These are phyloP conservation scores for Hyles vespertilio DNA, from an alignment of 1,140 invertebrate species.

Conservation along the genomic window DNA sequence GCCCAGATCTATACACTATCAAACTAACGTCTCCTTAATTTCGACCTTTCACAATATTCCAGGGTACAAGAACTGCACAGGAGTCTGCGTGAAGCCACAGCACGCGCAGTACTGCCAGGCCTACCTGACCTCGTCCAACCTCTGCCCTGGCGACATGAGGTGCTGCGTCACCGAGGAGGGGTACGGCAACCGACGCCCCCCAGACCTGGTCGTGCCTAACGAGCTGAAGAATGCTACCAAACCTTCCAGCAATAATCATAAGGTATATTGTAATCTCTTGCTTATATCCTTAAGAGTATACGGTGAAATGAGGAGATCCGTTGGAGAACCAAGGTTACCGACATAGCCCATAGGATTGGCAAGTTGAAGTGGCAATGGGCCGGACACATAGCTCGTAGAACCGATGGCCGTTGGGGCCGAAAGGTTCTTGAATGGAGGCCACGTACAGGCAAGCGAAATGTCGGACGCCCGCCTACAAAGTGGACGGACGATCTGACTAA, in stretches of 20 bases:
- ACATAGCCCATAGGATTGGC: too few relatives aligned
- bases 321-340: too few relatives aligned
- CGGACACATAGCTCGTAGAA: too few relatives aligned
- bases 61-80: constrained; percentile 76
- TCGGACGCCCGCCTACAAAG: too few relatives aligned
- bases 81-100: constrained; percentile 87
- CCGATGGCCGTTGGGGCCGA: too few relatives aligned
- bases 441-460: too few relatives aligned
- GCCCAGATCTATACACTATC: too few relatives aligned
- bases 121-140: constrained; percentile 80
- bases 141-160: constrained; percentile 83
- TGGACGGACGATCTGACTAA: too few relatives aligned
- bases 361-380: too few relatives aligned
- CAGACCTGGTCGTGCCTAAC: constrained; percentile 82
- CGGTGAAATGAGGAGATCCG: too few relatives aligned
- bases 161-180: constrained; percentile 87
- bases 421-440: too few relatives aligned
- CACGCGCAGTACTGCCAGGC: constrained; percentile 91
- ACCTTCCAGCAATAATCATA: constrained; percentile 51
- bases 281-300: too few relatives aligned
- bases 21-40: background rate
- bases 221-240: constrained; percentile 62
- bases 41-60: background rate
- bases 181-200: constrained; percentile 81
- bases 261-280: background rate